phyloP scores from a whole-genome alignment of 2,113 vertebrate species.

The Caracal caracal region DNA sequence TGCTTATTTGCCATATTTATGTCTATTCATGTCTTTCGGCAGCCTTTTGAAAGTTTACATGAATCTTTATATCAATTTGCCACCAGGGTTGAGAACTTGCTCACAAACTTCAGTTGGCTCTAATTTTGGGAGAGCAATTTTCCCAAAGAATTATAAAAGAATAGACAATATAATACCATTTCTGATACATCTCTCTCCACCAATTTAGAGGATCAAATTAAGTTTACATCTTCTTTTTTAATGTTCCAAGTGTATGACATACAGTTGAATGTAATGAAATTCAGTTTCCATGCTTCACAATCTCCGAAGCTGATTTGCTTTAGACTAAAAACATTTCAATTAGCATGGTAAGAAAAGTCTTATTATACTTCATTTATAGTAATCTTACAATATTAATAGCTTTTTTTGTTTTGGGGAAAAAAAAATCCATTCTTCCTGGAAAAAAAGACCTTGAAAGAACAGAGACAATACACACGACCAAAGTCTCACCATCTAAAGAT shows the following conservation, averaged over 20 bases:
- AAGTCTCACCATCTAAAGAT: not conserved
- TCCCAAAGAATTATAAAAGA: not conserved
- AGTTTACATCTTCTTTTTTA: not conserved
- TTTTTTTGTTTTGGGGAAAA: not conserved
- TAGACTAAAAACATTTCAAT: not conserved
- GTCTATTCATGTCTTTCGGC: not conserved
- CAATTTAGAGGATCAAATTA: not conserved
- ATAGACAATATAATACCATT: not conserved
- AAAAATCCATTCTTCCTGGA: not conserved
- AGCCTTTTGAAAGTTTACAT: not conserved
- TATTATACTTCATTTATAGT: not conserved
- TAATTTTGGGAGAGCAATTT: not conserved
- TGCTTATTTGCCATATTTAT: not conserved
- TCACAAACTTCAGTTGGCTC: not conserved
- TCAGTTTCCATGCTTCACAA: not conserved
- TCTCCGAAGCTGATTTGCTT: not conserved
- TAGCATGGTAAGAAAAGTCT: not conserved
- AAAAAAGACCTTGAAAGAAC: not conserved
- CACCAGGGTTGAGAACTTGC: not conserved
- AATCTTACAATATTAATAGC: not conserved
- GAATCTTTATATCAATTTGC: not conserved
- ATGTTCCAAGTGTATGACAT: not conserved
- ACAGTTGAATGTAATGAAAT: not conserved
- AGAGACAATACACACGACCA: not conserved
- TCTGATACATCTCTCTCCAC: not conserved